Conservation (phyloP, 2,888 invertebrate species). For the Acleris cristana region DNA sequence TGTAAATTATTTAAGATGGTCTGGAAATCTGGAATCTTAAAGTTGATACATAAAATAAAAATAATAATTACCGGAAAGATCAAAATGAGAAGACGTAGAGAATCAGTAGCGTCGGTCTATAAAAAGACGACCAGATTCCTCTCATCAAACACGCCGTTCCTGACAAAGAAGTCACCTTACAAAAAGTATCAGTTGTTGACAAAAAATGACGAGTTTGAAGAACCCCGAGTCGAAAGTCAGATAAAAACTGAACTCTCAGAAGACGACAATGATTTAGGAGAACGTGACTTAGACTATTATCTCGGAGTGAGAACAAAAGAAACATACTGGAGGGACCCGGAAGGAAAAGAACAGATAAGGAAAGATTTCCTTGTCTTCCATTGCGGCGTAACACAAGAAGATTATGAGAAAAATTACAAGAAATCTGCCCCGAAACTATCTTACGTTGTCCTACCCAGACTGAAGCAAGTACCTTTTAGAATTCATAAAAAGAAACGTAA, state of each 20-base stretch:
- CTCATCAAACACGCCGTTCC: slow-evolving; percentile 64
- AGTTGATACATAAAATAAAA: slow-evolving; percentile 48
- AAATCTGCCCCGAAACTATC: slow-evolving; percentile 53
- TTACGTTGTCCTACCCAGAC: slow-evolving; percentile 55
- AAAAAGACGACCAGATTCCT: slow-evolving; percentile 76
- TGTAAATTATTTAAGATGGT: slow-evolving; percentile 45
- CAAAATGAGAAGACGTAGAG: slow-evolving; percentile 65
- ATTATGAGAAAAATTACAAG: slow-evolving; percentile 64
- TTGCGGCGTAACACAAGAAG: slow-evolving; percentile 71
- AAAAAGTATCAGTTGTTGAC: slow-evolving; percentile 57
- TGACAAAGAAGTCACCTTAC: slow-evolving; percentile 69
- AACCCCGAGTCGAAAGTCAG: slow-evolving; percentile 38
- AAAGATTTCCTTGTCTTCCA: slow-evolving; percentile 76
- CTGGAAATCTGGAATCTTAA: slow-evolving; percentile 46
- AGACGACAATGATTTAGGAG: slow-evolving; percentile 63
- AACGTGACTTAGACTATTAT: slow-evolving; percentile 73
- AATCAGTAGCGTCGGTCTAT: slow-evolving; percentile 73
- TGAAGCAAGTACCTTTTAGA: slow-evolving; percentile 78
- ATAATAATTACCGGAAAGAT: slow-evolving; percentile 47
- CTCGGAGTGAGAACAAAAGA: slow-evolving; percentile 72
- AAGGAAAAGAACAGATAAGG: slow-evolving; percentile 69
- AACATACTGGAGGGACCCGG: slow-evolving; percentile 72
- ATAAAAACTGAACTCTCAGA: slow-evolving; percentile 46
- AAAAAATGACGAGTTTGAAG: slow-evolving; percentile 56
- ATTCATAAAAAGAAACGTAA: slow-evolving; percentile 67